Base-by-base conservation (phyloP, 2,888 invertebrate species). In the Athalia circularis region DNA sequence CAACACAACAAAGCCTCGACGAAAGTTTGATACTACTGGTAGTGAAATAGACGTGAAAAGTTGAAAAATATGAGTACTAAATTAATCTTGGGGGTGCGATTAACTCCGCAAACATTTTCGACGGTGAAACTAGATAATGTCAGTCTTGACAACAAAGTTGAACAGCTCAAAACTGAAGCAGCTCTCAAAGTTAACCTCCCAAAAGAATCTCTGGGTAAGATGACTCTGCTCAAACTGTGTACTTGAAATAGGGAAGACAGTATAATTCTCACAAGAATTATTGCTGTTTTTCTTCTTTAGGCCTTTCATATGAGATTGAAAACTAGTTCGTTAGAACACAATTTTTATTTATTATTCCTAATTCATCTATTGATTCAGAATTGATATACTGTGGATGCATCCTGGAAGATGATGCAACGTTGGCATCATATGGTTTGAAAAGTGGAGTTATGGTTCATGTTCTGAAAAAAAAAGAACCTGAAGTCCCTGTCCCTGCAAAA, bases 331-430 rank as follows among this genome's bases (percentile, higher is more conserved):
- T 29, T 2, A 29, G 1, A 29, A 29, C 5, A 43, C n/a, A 64
- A 77, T 68, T 79, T 7, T 13, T 1, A 43, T 43, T 77, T 54
- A 64, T 65, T 70, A 76, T 78, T 8, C 48, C 45, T 50, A 67
- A n/a, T 65, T 68, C 3, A 59, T 78, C 15, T 43, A n/a, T 81
- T 79, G 79, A 80, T 57, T 15, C 86, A 95, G 95, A 94, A 88
- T 88, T 95, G 11, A 92, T 95, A 68, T 95, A 95, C 86, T 94
- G 94, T 90, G 96, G 96, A 3, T 92, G 93, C 85, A 92, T 94
- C 80, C 89, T 96, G 77, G 93, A 94, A 84, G 94, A 94, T 84
- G 92, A 93, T 5, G 91, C 92, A 50, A 92, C 93, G 3, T 89
- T 96, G 11, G 92, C 92, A 81, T 93, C 93, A 4, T 94, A 93